Percentiles rank a stretch among this genome's conserved stretches.
These are phyloP conservation scores for Corbicula japonica DNA, from an alignment of 2,888 invertebrate genomes.

Conservation along the genomic window DNA sequence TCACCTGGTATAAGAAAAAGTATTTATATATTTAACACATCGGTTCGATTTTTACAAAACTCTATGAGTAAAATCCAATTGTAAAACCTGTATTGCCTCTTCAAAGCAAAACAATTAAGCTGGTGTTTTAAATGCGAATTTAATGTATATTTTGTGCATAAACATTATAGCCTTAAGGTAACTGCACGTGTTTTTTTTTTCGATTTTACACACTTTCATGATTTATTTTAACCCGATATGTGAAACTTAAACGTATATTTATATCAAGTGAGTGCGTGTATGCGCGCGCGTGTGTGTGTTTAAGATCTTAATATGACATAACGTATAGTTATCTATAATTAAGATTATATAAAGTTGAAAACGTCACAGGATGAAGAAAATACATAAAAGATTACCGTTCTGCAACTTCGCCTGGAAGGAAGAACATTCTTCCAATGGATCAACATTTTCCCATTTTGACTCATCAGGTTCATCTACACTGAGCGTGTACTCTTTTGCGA, in stretches of 20 bases:
- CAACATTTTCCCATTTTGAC: no score
- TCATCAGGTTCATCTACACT: no score
- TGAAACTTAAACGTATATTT: no score
- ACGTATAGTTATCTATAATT: neutral
- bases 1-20: neutral
- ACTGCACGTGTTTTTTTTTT: neutral
- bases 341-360: neutral
- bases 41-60: neutral
- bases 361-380: no score
- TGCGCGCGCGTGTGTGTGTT: neutral
- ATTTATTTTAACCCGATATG: no score
- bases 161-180: neutral
- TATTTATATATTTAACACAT: neutral
- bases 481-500: no score
- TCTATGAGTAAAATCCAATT: neutral
- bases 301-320: neutral
- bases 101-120: neutral
- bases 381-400: no score
- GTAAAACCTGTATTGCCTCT: neutral
- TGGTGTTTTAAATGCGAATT: neutral
- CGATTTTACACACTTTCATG: no score
- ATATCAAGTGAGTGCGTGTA: neutral
- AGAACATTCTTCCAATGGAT: no score
- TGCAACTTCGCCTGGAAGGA: no score
- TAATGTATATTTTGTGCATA: neutral